Evolutionary conservation across 2,797 vertebrate species (phyloP), one percentile per base, ranked within the genome.

Genomic region (Siniperca obscura): DNA sequence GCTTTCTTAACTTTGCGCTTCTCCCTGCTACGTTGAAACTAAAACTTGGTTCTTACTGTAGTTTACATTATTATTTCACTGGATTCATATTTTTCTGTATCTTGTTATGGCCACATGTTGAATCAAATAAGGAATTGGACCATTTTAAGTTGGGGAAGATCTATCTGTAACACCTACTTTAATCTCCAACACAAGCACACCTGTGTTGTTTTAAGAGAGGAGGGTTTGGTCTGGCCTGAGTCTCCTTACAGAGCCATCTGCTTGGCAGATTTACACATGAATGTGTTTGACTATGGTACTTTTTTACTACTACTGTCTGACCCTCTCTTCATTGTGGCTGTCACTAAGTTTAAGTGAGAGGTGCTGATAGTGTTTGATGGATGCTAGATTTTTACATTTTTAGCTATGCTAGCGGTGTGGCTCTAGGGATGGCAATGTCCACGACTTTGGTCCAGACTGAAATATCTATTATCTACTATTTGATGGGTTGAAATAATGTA

Each of bases 121-220:
- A 78, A 66, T 75, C 40, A 76, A 53, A 48, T 56, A 42, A 30
- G 9, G 34, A 52, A 9, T 36, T 74, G 27, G 10, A 36, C 6
- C 10, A 11, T 40, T 61, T 61, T 61, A 38, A 27, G 7, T 61
- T 53, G 5, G 25, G n/a, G 22, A 69, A 30, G 34, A 79, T 64
- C 42, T 61, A 16, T 76, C 38, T 77, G 78, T 60, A 56, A 75
- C 36, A 55, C 69, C 67, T 66, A 21, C 85, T 81, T 81, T 44
- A 72, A 36, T 65, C 65, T 59, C 50, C 65, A 55, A 38, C 40
- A 64, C 27, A 22, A 4, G 44, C 60, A 14, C 79, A 85, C 82
- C 79, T 84, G 84, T 78, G 70, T 67, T 78, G 70, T 67, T 84
- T 86, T 76, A 79, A 60, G 52, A 60, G n/a, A 65, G 36, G 27